Evolutionary conservation across 2,113 vertebrate species (phyloP), one percentile per base, ranked within the genome.

Genomic region (Sitta europaea): DNA sequence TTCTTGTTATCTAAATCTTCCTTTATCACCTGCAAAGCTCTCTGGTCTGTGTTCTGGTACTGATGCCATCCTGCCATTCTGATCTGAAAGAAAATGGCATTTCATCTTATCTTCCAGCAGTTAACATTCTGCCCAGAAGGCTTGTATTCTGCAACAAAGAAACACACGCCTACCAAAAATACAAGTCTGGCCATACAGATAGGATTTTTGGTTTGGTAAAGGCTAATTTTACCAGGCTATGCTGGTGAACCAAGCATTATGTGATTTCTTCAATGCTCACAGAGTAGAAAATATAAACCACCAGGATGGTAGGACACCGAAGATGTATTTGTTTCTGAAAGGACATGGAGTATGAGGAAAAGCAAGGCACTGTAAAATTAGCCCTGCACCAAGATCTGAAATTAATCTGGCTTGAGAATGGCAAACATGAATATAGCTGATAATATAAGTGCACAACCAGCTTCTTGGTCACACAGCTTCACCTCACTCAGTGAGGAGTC

Each of bases 381-480:
- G 36, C 19, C 38, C 47, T 58, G 28, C 9, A 74, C 15, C 10
- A 67, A 28, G 17, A 28, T 90, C 75, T 66, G 42, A 29, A 35
- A 61, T 20, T 10, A 57, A 16, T 14, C 35, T 58, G 28, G 17
- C 31, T 75, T 74, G 48, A 8, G 11, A 93, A 75, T 13, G 40
- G 22, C 23, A 75, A 82, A 58, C 7, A 17, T 5, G 8, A 72
- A 86, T 23, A 40, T 1, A 51, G 33, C 0, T 40, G 24, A 35
- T n/a, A 45, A 33, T 0, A 0, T 22, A 63, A 43, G 18, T 13
- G 24, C 15, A 45, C 33, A 71, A 76, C 5, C 13, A 75, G 11
- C 20, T 35, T 55, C 43, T 21, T 62, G 40, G 54, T 57, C 58
- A 73, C 21, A 51, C 3, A 93, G 47, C 54, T 61, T 59, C 21